Evolutionary conservation across 2,888 invertebrate genomes (phyloP), one percentile per base, ranked within the genome.

Genomic region (Microplitis deprimator): DNA sequence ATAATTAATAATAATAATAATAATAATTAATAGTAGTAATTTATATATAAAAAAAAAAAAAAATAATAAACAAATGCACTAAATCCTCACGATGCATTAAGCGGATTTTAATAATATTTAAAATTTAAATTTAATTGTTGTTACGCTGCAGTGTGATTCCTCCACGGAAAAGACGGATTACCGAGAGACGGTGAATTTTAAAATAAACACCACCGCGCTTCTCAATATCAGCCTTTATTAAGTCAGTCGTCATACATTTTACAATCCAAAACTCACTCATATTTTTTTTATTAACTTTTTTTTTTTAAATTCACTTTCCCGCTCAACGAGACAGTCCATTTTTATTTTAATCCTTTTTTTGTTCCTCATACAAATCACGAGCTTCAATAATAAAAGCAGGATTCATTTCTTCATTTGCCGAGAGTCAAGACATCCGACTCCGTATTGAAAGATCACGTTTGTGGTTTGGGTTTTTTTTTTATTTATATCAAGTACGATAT

Each of bases 21-120:
- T 50, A 50, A 13, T 50, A 50, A 50, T 50, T 50, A 41, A 7
- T 41, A 41, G 50, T 40, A 5, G n/a, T 68, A n/a, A 13, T 59
- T 68, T 29, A 29, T 29, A 29, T 29, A 29, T 29, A 29, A 29
- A 29, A 29, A 29, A 29, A 29, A 29, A 29, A 29, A 29, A 29
- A 29, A 29, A 29, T 29, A 29, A 29, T 73, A 79, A 72, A 79
- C 76, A 73, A 40, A 10, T 62, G 60, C 75, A n/a, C 71, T 74
- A 62, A 78, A 69, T 78, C 81, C 81, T 82, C 80, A 79, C 81
- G 82, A 77, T 82, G 84, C 82, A 82, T 29, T 81, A 83, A 84
- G 82, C 82, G 79, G 83, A 16, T 17, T 61, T 16, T 40, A 29
- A 29, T 16, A 39, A 29, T 16, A 39, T 40, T 50, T 50, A 50